phyloP scores from a whole-genome alignment of 1,140 invertebrate species.

The Lasioglossum albipes region DNA sequence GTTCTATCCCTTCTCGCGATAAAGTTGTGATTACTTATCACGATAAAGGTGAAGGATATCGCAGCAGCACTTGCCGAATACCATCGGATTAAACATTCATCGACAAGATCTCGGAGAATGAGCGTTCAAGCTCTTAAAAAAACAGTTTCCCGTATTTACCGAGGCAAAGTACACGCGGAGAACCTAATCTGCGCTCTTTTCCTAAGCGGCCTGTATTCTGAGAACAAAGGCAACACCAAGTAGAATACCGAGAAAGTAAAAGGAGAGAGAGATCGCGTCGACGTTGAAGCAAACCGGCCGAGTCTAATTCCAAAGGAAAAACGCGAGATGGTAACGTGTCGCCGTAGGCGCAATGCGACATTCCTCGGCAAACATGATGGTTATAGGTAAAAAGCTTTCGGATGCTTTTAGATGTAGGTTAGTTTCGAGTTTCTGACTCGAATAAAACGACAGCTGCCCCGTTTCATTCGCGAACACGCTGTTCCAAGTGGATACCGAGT shows the following conservation, averaged over 20 bases:
- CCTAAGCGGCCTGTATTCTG: slow-evolving; percentile 2
- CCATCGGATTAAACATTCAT: background rate
- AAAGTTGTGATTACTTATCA: no score
- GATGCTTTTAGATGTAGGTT: slow-evolving; percentile 34
- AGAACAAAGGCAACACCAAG: slow-evolving; percentile 13
- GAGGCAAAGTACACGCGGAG: background rate
- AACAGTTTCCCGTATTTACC: background rate
- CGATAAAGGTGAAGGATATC: no score
- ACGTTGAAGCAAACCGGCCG: slow-evolving; percentile 6
- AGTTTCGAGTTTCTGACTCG: background rate
- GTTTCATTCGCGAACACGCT: background rate
- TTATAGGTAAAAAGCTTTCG: slow-evolving; percentile 35
- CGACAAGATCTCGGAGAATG: background rate
- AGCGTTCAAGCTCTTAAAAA: background rate
- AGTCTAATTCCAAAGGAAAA: slow-evolving; percentile 28
- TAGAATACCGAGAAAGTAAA: background rate
- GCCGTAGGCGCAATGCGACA: slow-evolving; percentile 46
- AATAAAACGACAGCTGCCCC: background rate
- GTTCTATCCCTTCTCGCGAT: no score
- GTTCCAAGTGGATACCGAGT: background rate
- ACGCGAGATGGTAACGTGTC: slow-evolving; percentile 24
- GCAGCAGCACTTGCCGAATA: background rate
- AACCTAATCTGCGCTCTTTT: background rate
- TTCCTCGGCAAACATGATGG: slow-evolving; percentile 46
- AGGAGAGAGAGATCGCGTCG: background rate